Evolutionary conservation across 1,140 invertebrate genomes (phyloP), one percentile per base, ranked within the genome.

Genomic region (Augochlora pura): DNA sequence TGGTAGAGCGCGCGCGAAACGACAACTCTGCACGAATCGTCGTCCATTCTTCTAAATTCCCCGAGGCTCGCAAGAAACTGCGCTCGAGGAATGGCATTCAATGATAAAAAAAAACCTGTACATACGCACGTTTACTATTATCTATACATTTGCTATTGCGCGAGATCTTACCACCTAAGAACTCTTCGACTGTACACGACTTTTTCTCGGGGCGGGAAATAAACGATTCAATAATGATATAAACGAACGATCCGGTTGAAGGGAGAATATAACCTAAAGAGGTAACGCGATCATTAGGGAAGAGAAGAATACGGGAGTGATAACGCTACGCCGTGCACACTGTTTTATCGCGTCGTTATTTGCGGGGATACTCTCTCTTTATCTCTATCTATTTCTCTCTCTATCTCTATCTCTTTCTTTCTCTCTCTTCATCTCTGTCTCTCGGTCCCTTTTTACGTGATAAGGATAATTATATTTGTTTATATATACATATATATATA

Each of bases 51-150:
- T 39, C 73, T 62, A 0, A 80, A 63, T 85, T 81, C 25, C 46
- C 12, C 16, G 16, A 16, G 46, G 16, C 16, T 49, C 32, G 46
- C 16, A 14, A 14, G 46, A 16, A 16, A 83, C 83, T 73, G 73
- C 68, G 71, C 63, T 84, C 73, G 63, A 78, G 52, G 74, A 86
- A 82, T 84, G 75, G 66, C 74, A 86, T 82, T 85, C 80, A 86
- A 85, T 83, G 85, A 86, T 80, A 66, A n/a, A n/a, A n/a, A n/a
- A n/a, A n/a, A 85, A 85, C 77, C 69, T 86, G 85, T 86, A 86
- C 77, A 86, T 86, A 86, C 76, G 70, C 78, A 85, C 83, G 85
- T 86, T 85, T 86, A 85, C 80, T 85, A 86, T 83, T 85, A 83
- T 80, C 83, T 82, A n/a, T n/a, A 85, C 46, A 49, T 78, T 86